These are phyloP conservation scores for Chanos chanos DNA, from an alignment of 2,797 vertebrate genomes.

Conservation along the genomic window DNA sequence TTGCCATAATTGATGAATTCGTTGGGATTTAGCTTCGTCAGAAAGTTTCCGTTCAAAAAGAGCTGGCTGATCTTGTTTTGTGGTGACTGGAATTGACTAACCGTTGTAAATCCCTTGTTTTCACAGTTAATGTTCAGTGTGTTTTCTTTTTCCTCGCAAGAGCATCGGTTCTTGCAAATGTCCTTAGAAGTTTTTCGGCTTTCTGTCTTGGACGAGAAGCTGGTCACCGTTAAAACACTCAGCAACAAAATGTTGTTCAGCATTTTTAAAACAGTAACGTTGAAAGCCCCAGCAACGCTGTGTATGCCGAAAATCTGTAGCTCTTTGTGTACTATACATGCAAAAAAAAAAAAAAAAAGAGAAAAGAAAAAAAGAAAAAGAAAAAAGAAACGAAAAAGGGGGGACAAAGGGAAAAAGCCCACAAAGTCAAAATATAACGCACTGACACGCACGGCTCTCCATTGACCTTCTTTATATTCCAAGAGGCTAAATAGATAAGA, in stretches of 20 bases:
- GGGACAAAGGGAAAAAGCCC: slow-evolving; percentile 34
- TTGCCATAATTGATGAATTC: slow-evolving; percentile 95
- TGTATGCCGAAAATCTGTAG: slow-evolving; percentile 25
- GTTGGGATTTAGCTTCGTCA: slow-evolving; percentile 86
- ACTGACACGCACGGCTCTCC: slow-evolving; percentile 55
- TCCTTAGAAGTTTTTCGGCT: slow-evolving; percentile 98
- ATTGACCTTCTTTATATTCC: slow-evolving; percentile 59
- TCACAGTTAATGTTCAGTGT: slow-evolving; percentile 95
- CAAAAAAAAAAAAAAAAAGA: background rate
- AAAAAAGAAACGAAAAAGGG: slow-evolving; percentile 32
- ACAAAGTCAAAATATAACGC: slow-evolving; percentile 53
- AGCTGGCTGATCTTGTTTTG: slow-evolving; percentile 92
- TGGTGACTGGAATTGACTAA: slow-evolving; percentile 86
- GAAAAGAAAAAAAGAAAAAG: slow-evolving; percentile 1
- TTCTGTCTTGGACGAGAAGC: slow-evolving; percentile 82
- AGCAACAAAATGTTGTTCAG: slow-evolving; percentile 91
- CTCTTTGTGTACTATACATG: background rate
- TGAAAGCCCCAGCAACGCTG: slow-evolving; percentile 62
- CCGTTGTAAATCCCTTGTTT: slow-evolving; percentile 92
- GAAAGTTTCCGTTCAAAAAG: slow-evolving; percentile 93
- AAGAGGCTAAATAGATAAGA: slow-evolving; percentile 33
- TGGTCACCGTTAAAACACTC: slow-evolving; percentile 89
- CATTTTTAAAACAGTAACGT: slow-evolving; percentile 83
- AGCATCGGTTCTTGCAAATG: slow-evolving; percentile 93
- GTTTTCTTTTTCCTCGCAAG: slow-evolving; percentile 94